Percentiles rank a stretch among this genome's conserved stretches.
phyloP scores from a whole-genome alignment of 2,888 invertebrate genomes.

The Papilio elwesi region DNA sequence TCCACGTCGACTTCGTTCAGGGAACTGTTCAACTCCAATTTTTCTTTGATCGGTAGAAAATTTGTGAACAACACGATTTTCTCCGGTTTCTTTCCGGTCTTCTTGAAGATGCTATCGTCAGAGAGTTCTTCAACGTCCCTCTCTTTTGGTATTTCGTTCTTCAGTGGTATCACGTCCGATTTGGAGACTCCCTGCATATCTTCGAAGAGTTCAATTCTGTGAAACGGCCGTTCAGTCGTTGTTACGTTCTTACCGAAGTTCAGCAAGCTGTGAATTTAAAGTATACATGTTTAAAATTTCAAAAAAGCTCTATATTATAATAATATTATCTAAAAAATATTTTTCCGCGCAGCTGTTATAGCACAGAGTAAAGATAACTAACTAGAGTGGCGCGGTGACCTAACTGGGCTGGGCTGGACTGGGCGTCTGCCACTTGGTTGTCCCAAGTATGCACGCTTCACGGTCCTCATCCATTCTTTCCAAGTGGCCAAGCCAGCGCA shows the following conservation, averaged over 20 bases:
- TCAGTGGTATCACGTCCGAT: conserved; percentile 53
- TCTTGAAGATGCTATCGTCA: conserved; percentile 55
- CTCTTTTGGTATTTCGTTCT: conserved; percentile 59
- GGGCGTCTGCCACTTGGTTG: no score
- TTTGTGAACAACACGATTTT: conserved; percentile 67
- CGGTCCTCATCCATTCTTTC: no score
- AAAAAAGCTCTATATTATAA: no score
- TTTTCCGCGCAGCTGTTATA: no score
- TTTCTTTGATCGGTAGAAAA: conserved; percentile 57
- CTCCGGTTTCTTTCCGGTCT: conserved; percentile 69
- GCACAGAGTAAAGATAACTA: no score
- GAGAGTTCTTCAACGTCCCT: conserved; percentile 74
- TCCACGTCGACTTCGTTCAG: conserved; percentile 50
- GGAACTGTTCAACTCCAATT: conserved; percentile 48
- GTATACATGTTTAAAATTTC: background rate
- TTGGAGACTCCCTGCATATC: conserved; percentile 51
- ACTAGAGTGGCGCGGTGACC: no score
- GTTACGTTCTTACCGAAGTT: conserved; percentile 58
- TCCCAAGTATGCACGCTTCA: no score
- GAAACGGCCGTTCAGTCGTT: conserved; percentile 55
- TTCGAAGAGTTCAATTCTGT: conserved; percentile 65
- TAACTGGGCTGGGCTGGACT: no score
- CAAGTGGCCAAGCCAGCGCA: no score
- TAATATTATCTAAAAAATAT: no score
- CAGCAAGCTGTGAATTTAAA: conserved; percentile 62